These are phyloP conservation scores for Paratrypauchen microcephalus DNA, from an alignment of 2,797 vertebrate genomes.

Conservation along the genomic window DNA sequence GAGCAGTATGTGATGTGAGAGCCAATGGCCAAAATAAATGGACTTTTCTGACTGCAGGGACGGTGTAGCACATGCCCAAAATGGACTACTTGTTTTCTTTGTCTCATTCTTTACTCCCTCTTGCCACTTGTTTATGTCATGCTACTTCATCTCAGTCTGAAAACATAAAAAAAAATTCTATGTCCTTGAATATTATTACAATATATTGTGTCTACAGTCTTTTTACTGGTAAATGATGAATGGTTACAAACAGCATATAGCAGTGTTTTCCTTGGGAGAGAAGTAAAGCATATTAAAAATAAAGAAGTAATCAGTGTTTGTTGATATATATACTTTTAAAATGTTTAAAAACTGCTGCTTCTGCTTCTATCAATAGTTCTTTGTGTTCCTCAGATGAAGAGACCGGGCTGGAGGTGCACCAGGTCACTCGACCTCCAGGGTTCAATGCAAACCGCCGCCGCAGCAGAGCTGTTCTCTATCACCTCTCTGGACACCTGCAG, in stretches of 20 bases:
- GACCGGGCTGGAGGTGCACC: slow-evolving; percentile 80
- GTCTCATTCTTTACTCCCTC: background rate
- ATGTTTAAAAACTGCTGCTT: background rate
- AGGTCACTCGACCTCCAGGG: slow-evolving; percentile 78
- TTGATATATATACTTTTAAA: background rate
- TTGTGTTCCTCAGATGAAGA: slow-evolving; percentile 72
- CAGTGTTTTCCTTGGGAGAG: no score
- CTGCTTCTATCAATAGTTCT: background rate
- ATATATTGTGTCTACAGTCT: no score
- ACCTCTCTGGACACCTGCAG: slow-evolving; percentile 84
- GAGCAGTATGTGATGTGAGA: background rate
- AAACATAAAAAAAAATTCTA: background rate
- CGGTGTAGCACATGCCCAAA: background rate
- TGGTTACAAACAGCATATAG: no score
- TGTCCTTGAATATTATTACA: no score
- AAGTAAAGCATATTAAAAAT: no score
- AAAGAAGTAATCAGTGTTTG: background rate
- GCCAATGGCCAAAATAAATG: background rate
- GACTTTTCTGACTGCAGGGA: background rate
- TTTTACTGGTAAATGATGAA: no score
- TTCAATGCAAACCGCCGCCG: slow-evolving; percentile 83
- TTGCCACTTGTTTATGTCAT: background rate
- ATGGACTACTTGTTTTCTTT: background rate
- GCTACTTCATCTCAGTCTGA: background rate
- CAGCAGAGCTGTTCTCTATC: slow-evolving; percentile 83